phyloP scores from a whole-genome alignment of 2,113 vertebrate genomes.

The Lycaon pictus region DNA sequence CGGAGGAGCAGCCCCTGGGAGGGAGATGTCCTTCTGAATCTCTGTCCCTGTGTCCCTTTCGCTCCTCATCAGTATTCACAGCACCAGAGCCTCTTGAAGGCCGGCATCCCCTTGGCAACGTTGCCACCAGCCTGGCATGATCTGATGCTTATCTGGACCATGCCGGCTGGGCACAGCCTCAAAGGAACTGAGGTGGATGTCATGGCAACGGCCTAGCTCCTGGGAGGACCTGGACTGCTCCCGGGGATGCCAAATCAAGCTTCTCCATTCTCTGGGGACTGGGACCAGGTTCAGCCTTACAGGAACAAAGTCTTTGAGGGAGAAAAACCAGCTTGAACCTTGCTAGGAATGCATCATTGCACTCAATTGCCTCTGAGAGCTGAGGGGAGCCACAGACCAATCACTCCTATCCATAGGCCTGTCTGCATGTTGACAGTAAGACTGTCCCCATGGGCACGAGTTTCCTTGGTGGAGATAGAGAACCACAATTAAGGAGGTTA shows the following conservation, averaged over 20 bases:
- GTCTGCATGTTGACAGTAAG: background rate
- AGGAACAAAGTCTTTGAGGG: background rate
- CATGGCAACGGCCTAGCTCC: slow-evolving; percentile 65
- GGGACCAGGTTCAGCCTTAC: background rate
- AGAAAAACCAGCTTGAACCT: slow-evolving; percentile 8
- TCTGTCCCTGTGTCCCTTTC: background rate
- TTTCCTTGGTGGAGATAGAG: background rate
- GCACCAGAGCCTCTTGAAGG: background rate
- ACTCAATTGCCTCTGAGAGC: background rate
- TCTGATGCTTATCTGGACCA: slow-evolving; percentile 51
- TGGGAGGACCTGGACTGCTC: background rate
- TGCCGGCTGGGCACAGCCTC: background rate
- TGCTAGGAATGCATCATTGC: background rate
- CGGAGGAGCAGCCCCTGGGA: background rate
- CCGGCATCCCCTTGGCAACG: background rate
- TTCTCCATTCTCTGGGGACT: background rate
- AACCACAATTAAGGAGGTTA: background rate
- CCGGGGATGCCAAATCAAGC: background rate
- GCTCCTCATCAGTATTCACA: background rate
- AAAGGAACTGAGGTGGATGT: background rate
- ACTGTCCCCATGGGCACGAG: background rate
- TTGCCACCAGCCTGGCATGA: background rate
- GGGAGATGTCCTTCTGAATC: background rate
- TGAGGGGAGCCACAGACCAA: background rate
- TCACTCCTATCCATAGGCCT: background rate